These are phyloP conservation scores for Geophilus truncorum DNA, from an alignment of 2,888 invertebrate species.

Conservation along the genomic window DNA sequence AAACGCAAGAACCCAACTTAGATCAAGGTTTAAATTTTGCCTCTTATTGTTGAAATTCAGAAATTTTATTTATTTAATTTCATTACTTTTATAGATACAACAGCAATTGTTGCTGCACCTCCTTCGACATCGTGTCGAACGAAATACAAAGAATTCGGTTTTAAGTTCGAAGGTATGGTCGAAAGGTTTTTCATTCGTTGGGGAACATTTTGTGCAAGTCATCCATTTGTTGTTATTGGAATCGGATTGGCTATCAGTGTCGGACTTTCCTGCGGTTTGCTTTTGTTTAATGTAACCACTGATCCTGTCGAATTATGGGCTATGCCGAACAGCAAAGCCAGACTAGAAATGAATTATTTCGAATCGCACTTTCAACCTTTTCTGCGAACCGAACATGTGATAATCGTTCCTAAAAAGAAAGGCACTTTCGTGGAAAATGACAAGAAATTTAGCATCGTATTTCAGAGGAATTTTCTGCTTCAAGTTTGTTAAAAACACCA, in stretches of 20 bases:
- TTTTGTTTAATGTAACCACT: conserved; percentile 72
- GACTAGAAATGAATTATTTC: conserved; percentile 84
- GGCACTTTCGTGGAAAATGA: neutral
- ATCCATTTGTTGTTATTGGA: conserved; percentile 41
- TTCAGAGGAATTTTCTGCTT: neutral
- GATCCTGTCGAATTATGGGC: conserved; percentile 98
- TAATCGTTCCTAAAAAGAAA: conserved; percentile 58
- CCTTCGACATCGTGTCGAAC: neutral
- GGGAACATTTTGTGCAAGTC: conserved; percentile 56
- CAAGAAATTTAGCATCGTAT: neutral
- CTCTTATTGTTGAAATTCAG: no score
- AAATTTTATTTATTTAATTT: neutral
- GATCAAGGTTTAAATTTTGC: no score
- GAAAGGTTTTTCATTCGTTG: conserved; percentile 72
- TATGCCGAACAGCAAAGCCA: conserved; percentile 74
- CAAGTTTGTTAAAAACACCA: neutral
- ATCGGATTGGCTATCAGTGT: conserved; percentile 57
- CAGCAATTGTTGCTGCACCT: neutral
- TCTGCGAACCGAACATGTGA: conserved; percentile 86
- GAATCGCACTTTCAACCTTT: conserved; percentile 87
- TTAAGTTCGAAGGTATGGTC: conserved; percentile 48
- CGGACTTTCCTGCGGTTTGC: conserved; percentile 67
- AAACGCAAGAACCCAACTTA: no score
- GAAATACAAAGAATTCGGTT: neutral
- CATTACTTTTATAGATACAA: neutral